These are phyloP conservation scores for Procambarus clarkii DNA, from an alignment of 1,140 invertebrate genomes.

Conservation along the genomic window DNA sequence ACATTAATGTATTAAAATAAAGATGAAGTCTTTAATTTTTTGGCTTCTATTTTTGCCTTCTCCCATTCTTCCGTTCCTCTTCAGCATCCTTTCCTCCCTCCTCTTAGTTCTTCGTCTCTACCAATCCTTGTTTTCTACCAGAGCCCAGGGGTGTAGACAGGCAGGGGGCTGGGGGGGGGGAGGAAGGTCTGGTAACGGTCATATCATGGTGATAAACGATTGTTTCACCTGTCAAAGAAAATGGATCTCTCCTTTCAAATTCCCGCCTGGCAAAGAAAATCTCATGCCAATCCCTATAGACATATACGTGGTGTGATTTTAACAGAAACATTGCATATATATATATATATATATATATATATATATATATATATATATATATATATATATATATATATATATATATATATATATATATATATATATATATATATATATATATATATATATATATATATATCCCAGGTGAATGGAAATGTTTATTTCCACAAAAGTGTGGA, in stretches of 20 bases:
- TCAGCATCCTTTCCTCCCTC: neutral
- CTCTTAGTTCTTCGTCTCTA: neutral
- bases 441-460: too few species aligned
- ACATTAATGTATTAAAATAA: too few species aligned
- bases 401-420: too few species aligned
- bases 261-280: neutral
- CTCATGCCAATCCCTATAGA: too few species aligned
- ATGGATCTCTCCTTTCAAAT: slow-evolving; percentile 34
- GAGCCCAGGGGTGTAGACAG: slow-evolving; percentile 30
- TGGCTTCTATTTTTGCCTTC: neutral
- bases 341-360: neutral
- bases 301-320: too few species aligned
- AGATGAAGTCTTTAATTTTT: too few species aligned
- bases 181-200: slow-evolving; percentile 3
- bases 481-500: too few species aligned
- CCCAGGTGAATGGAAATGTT: too few species aligned
- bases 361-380: too few species aligned
- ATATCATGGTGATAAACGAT: slow-evolving; percentile 49
- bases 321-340: neutral
- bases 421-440: too few species aligned
- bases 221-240: slow-evolving; percentile 49
- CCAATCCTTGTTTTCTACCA: neutral
- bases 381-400: too few species aligned
- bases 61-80: neutral
- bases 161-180: neutral